Conservation (phyloP, 2,888 invertebrate genomes). For the Ophion ellenae region DNA sequence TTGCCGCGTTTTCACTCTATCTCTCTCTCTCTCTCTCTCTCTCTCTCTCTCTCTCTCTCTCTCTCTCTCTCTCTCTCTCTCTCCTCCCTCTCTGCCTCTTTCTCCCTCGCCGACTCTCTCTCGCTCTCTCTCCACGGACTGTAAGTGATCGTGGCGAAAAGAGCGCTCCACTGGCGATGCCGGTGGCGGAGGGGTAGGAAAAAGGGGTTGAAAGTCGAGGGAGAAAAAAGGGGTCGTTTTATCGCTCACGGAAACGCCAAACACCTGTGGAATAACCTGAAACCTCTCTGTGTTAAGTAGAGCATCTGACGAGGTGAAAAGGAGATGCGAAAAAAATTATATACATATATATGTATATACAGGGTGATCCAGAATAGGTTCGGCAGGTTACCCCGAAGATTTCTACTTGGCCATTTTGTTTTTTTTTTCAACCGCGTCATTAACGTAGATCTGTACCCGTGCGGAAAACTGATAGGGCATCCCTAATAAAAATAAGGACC, state of each 20-base stretch:
- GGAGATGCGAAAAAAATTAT: constrained; percentile 27
- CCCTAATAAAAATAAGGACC: too few species aligned
- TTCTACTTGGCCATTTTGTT: too few species aligned
- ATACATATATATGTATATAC: too few species aligned
- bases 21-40: constrained; percentile 5
- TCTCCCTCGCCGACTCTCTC: constrained; percentile 28
- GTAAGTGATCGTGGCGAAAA: constrained; percentile 76
- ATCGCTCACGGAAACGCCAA: constrained; percentile 83
- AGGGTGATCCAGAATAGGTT: too few species aligned
- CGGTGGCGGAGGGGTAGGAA: constrained; percentile 59
- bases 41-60: constrained; percentile 63
- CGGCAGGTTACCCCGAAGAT: too few species aligned
- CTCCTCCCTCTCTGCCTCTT: constrained; percentile 23
- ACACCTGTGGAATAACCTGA: constrained; percentile 82
- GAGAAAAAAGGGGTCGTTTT: constrained; percentile 78
- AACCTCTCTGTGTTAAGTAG: constrained; percentile 66
- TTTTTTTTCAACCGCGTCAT: too few species aligned
- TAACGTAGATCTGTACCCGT: too few species aligned
- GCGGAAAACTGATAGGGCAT: too few species aligned
- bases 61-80: constrained; percentile 63
- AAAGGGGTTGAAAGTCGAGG: constrained; percentile 80
- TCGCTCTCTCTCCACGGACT: constrained; percentile 71
- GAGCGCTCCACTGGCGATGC: constrained; percentile 58
- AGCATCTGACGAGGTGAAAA: constrained; percentile 63
- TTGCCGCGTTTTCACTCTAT: constrained; percentile 48